phyloP scores from a whole-genome alignment of 2,113 vertebrate genomes.

The Oreochromis spilurus region DNA sequence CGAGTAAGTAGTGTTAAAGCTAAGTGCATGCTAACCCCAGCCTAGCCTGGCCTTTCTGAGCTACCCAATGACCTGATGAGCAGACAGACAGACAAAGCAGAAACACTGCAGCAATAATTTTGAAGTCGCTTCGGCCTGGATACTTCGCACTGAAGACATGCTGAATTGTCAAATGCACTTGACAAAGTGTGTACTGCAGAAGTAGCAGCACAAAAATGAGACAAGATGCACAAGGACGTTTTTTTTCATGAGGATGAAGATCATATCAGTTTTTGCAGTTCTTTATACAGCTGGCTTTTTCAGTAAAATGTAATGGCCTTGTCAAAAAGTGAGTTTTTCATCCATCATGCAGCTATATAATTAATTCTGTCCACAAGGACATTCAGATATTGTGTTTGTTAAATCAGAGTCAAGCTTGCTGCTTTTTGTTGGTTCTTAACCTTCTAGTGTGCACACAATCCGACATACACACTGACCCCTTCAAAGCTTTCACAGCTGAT shows the following conservation, averaged over 20 bases:
- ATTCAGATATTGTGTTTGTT: not conserved
- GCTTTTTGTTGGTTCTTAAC: not conserved
- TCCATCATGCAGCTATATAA: not conserved
- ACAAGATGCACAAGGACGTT: not conserved
- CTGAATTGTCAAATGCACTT: not conserved
- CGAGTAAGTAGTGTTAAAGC: not conserved
- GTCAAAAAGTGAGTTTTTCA: not conserved
- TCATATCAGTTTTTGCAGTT: not conserved
- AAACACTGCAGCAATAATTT: not conserved
- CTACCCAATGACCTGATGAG: not conserved
- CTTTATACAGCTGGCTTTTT: not conserved
- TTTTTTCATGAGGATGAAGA: not conserved
- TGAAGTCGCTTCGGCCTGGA: not conserved
- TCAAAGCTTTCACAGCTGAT: not conserved
- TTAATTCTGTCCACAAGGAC: not conserved
- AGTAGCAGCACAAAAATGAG: not conserved
- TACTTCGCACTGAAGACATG: not conserved
- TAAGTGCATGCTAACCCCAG: not conserved
- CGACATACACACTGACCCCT: not conserved
- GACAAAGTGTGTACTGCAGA: not conserved
- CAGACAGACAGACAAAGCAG: not conserved
- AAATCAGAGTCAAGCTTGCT: not conserved
- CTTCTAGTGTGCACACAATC: not conserved
- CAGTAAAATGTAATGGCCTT: not conserved
- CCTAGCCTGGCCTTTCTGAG: not conserved